Percentiles rank a stretch among this genome's conserved stretches.
These are phyloP conservation scores for Pachypeltis micranthus DNA, from an alignment of 1,140 invertebrate genomes.

Conservation along the genomic window DNA sequence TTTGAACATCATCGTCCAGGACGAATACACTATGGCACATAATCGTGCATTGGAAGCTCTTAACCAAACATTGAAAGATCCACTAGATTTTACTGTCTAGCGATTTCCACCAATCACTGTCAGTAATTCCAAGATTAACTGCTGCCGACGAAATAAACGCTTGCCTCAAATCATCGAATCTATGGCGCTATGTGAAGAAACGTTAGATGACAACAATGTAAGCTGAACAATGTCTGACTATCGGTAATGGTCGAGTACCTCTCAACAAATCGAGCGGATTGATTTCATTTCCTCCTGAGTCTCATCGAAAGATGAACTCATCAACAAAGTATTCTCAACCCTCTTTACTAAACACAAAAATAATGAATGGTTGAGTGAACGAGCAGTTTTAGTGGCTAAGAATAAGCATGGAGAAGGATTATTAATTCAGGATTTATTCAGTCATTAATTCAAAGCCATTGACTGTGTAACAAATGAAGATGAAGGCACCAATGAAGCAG, in stretches of 20 bases:
- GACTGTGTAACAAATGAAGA: too few species aligned
- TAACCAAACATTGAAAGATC: slow-evolving; percentile 28
- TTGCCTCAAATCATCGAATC: slow-evolving; percentile 33
- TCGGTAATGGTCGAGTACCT: slow-evolving; percentile 15
- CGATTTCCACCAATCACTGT: slow-evolving; percentile 35
- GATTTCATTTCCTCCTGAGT: slow-evolving; percentile 11
- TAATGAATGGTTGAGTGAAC: too few species aligned
- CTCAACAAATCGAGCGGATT: slow-evolving; percentile 6
- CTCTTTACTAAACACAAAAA: too few species aligned
- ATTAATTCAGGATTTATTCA: too few species aligned
- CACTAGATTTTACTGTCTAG: slow-evolving; percentile 21
- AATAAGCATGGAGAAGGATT: too few species aligned
- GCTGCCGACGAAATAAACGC: slow-evolving; percentile 26
- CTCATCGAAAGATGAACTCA: slow-evolving; percentile 24
- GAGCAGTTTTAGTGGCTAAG: too few species aligned
- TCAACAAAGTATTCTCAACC: too few species aligned
- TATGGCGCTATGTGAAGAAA: slow-evolving; percentile 34
- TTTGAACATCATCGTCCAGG: slow-evolving; percentile 31
- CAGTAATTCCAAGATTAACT: slow-evolving; percentile 35
- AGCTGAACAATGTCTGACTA: slow-evolving; percentile 27
- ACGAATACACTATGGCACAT: slow-evolving; percentile 31
- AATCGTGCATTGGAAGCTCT: slow-evolving; percentile 32
- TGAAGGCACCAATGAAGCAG: too few species aligned
- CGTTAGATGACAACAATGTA: slow-evolving; percentile 25
- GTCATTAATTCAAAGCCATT: too few species aligned